Base-by-base conservation (phyloP, 1,140 invertebrate species). In the Ladona fulva region DNA sequence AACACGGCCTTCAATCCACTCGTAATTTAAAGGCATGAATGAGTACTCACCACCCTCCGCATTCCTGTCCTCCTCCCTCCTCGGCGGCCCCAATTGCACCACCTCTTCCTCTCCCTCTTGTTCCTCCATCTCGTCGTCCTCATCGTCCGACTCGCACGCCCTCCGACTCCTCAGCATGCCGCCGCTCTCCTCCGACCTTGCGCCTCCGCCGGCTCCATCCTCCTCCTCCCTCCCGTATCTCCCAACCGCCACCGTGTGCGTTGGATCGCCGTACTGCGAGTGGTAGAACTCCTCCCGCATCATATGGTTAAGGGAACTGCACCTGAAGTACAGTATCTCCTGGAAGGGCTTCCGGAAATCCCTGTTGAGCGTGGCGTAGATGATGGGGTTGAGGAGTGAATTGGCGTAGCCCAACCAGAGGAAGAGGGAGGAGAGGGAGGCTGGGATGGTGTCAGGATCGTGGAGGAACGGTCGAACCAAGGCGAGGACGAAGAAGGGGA, bases 401-500 rank as follows among this genome's bases (percentile, higher is more conserved):
- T 98, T 98, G 78, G 96, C 91, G 84, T 98, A 98, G 78, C 96
- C 95, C 77, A 97, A 86, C 96, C 96, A 97, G 25, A 95, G 89
- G 82, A 96, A 92, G 52, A 90, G 84, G 19, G 87, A 88, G 22
- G 87, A 87, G 0, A 90, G 79, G 86, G 81, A 92, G 80, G 59
- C 88, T 76, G 89, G 91, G 78, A 92, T 92, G 77, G 88, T 85
- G 73, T 89, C 86, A 74, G 87, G 90, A 78, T 89, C 88, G 77
- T 81, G 79, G 5, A 94, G 86, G 82, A 97, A 97, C n/a, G 91
- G 94, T 82, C 91, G 88, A 42, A 97, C 90, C 12, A 97, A 85
- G 0, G 96, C 95, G 42, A 97, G 87, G 10, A 98, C 93, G 85
- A 99, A 98, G 85, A 98, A 99, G 0, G 97, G 97, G 42, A 99